A percentile compares a stretch with the other conserved stretches of the same genome.
These are phyloP conservation scores for Ascidia mentula DNA, from an alignment of 23 tunicate genomes.

Conservation along the genomic window DNA sequence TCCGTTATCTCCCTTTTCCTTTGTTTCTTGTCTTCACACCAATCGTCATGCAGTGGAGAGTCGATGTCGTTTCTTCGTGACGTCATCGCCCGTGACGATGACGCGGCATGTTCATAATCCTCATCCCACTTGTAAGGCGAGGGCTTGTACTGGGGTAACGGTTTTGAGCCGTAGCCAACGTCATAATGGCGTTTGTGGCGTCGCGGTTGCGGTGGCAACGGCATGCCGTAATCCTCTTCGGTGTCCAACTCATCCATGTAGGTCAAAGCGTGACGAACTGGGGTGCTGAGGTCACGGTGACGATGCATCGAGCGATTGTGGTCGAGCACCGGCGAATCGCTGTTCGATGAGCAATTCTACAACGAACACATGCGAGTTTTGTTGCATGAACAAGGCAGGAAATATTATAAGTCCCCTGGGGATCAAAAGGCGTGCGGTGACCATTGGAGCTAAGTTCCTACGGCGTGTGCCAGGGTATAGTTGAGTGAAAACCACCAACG, in stretches of 20 bases:
- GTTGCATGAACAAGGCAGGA: no score
- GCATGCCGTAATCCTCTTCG: slow-evolving; percentile 24
- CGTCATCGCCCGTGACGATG: neutral
- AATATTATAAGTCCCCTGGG: no score
- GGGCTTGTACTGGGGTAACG: neutral
- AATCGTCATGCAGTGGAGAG: neutral
- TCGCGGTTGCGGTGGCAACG: slow-evolving; percentile 3
- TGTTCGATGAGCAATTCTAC: neutral
- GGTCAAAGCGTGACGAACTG: slow-evolving; percentile 37
- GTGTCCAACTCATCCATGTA: neutral
- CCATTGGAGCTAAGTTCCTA: no score
- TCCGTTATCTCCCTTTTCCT: neutral
- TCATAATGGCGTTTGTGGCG: neutral
- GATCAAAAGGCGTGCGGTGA: no score
- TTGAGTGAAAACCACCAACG: no score
- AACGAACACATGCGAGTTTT: neutral
- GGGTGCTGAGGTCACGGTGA: slow-evolving; percentile 4
- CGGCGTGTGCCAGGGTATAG: no score
- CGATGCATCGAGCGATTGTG: neutral
- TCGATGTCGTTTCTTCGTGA: neutral
- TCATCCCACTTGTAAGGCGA: neutral
- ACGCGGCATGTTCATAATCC: neutral
- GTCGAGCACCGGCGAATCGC: neutral
- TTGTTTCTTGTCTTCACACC: neutral
- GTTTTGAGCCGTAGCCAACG: neutral